Evolutionary conservation across 2,113 vertebrate genomes (phyloP).

Genomic region (Bubalus kerabau): DNA sequence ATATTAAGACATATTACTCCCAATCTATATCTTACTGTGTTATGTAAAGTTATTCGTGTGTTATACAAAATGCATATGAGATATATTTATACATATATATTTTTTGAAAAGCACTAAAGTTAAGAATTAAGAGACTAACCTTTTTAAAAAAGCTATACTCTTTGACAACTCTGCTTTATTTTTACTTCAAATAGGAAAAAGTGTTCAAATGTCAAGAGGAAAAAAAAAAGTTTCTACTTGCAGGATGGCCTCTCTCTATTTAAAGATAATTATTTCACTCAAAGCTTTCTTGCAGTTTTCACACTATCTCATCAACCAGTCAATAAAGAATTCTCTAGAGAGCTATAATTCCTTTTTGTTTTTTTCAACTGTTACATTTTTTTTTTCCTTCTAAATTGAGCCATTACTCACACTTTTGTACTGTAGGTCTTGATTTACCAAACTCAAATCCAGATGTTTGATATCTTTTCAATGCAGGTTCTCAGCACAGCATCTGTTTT

Average conservation of each 20-base stretch:
- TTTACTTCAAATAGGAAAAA: not conserved
- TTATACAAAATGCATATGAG: not conserved
- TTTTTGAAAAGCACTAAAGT: not conserved
- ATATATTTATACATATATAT: not conserved
- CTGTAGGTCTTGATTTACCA: not conserved
- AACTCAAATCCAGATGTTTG: constrained; percentile 12
- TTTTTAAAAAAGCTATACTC: not conserved
- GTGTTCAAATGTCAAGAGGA: not conserved
- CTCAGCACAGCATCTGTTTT: not conserved
- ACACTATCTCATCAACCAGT: constrained; percentile 37
- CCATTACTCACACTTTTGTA: constrained; percentile 28
- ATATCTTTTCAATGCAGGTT: not conserved
- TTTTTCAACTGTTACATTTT: not conserved
- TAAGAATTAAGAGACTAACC: not conserved
- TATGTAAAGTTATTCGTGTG: not conserved
- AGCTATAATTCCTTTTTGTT: constrained; percentile 12
- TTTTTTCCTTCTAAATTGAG: constrained; percentile 2
- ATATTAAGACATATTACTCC: not conserved
- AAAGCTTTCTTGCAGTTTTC: constrained; percentile 18
- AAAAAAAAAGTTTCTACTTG: not conserved
- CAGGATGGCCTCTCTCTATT: constrained; percentile 9
- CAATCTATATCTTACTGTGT: not conserved
- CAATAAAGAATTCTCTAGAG: constrained; percentile 40
- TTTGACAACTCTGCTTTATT: not conserved
- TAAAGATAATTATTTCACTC: constrained; percentile 33